phyloP scores from a whole-genome alignment of 1,140 invertebrate species.

The Zaprionus inermis region DNA sequence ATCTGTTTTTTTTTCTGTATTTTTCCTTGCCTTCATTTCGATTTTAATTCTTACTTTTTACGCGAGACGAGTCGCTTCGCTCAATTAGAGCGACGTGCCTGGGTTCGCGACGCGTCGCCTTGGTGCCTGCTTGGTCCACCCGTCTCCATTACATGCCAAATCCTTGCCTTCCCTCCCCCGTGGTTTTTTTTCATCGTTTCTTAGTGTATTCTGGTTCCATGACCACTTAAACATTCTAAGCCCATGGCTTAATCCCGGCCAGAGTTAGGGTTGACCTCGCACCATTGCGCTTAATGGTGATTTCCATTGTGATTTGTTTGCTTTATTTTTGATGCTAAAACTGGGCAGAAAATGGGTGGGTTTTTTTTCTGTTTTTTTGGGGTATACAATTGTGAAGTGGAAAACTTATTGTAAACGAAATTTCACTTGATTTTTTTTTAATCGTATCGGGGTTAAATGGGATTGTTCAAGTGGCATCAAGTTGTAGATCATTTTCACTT shows the following conservation, averaged over 20 bases:
- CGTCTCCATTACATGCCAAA: conserved; percentile 41
- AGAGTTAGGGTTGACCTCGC: conserved; percentile 70
- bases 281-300: conserved; percentile 43
- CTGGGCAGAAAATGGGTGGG: neutral
- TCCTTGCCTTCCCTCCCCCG: conserved; percentile 36
- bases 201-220: conserved; percentile 41
- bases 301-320: conserved; percentile 32
- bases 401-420: neutral
- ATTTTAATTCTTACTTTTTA: conserved; percentile 78
- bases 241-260: conserved; percentile 70
- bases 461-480: neutral
- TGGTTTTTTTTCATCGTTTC: conserved; percentile 34
- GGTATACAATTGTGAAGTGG: neutral
- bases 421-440: neutral
- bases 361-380: neutral
- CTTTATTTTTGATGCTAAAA: conserved; percentile 5
- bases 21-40: conserved; percentile 25
- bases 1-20: conserved; percentile 28
- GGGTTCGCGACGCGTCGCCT: conserved; percentile 31
- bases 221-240: conserved; percentile 82
- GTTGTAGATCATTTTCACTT: neutral
- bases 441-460: neutral
- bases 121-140: conserved; percentile 29
- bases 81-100: conserved; percentile 73
- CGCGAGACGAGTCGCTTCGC: conserved; percentile 47